Evolutionary conservation across 1,140 invertebrate species (phyloP).

Genomic region (Drosophila pectinifera): DNA sequence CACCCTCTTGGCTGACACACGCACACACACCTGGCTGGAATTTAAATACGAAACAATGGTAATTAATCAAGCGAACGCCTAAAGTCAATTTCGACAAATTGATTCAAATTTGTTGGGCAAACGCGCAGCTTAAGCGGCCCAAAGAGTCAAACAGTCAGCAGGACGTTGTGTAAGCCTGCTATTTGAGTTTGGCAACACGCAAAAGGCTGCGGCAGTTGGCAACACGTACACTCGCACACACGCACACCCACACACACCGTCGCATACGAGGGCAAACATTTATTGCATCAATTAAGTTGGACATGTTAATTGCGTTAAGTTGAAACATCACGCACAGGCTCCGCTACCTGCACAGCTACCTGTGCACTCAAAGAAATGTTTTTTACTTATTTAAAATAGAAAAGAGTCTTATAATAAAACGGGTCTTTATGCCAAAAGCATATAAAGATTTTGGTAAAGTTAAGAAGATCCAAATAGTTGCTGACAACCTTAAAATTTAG

Average conservation of each 20-base stretch:
- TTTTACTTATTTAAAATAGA: background rate
- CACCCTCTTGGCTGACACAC: background rate
- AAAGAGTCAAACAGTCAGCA: constrained; percentile 45
- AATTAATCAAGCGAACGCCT: constrained; percentile 79
- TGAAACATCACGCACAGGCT: constrained; percentile 79
- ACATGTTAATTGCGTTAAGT: constrained; percentile 84
- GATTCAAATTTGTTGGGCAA: constrained; percentile 80
- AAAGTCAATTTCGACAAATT: constrained; percentile 83
- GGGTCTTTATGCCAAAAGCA: too few species aligned
- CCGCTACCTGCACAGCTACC: constrained; percentile 11
- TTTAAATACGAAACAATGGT: constrained; percentile 77
- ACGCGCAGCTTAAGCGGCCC: constrained; percentile 55
- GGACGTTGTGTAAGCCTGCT: constrained; percentile 31
- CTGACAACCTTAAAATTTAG: too few species aligned
- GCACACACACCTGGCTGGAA: constrained; percentile 12
- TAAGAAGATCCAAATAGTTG: too few species aligned
- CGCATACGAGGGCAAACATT: constrained; percentile 68
- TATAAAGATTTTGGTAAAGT: too few species aligned
- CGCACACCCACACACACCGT: constrained; percentile 30
- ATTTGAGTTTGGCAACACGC: constrained; percentile 78
- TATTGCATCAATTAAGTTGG: constrained; percentile 84
- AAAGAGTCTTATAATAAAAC: too few species aligned
- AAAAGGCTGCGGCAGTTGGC: constrained; percentile 65
- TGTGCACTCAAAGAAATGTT: background rate
- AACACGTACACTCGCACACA: constrained; percentile 60